These are phyloP conservation scores for Helogale parvula DNA, from an alignment of 2,113 vertebrate genomes.

Conservation along the genomic window DNA sequence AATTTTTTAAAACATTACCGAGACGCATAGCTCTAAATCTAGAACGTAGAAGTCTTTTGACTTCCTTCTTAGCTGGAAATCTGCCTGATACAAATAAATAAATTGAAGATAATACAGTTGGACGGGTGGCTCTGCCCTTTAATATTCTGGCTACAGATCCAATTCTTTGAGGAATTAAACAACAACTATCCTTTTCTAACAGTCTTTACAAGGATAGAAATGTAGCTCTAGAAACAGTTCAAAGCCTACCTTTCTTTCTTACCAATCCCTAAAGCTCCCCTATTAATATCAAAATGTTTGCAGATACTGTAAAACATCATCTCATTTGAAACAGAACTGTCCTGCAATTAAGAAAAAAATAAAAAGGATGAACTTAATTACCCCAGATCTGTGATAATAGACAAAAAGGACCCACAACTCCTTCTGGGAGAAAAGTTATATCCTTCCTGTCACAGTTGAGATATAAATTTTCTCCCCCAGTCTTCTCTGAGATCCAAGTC, in stretches of 20 bases:
- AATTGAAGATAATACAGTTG: background rate
- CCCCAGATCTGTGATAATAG: background rate
- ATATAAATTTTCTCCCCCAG: background rate
- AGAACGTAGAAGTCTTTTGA: background rate
- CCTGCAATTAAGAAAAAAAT: background rate
- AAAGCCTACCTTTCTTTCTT: background rate
- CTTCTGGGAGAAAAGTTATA: background rate
- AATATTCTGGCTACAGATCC: background rate
- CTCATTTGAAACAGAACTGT: background rate
- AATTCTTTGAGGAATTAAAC: background rate
- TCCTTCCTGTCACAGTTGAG: background rate
- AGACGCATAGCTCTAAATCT: background rate
- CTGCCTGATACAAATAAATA: background rate
- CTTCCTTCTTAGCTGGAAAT: background rate
- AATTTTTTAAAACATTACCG: background rate
- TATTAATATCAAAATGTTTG: background rate
- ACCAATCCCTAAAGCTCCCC: background rate
- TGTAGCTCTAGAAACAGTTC: background rate
- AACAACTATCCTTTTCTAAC: background rate
- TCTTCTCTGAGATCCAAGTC: background rate
- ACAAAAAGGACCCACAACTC: background rate
- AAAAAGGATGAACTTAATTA: background rate
- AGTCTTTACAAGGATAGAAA: background rate
- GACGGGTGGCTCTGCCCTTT: background rate
- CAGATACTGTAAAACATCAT: background rate